Base-by-base conservation (phyloP, 1,140 invertebrate species). In the Neomicropteryx cornuta region DNA sequence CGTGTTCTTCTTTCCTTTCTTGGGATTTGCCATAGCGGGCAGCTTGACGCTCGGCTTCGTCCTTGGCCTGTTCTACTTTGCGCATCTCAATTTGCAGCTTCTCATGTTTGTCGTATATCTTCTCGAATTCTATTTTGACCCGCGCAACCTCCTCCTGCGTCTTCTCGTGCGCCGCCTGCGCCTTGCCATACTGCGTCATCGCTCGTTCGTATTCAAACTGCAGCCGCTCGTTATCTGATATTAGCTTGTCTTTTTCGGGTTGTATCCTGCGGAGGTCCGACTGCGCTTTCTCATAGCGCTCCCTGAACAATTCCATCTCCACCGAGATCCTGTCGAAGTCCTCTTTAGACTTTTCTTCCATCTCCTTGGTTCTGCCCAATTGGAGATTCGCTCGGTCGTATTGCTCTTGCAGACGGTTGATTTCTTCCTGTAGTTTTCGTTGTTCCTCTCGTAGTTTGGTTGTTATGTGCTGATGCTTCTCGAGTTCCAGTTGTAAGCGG, bases 291-390 rank as follows among this genome's bases (percentile, higher is more conserved):
- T 93, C 89, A 55, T 87, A 87, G 27, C 87, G 74, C 52, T 93
- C 89, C n/a, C 87, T 74, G 30, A 88, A 73, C 72, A 93, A 85
- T 56, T 87, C 82, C 3, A 87, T 60, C 51, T 89, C 86, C 30
- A 87, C 75, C 42, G 73, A 66, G 36, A 84, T 53, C 47, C 83
- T 72, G 49, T 92, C 88, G 41, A 91, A 70, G 47, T 91, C 87
- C 52, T 87, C 84, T 55, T 90, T 88, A 6, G 84, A 79, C 55
- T 93, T 92, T 45, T 93, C 89, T 67, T 94, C 90, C 47, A 80
- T 75, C 55, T 94, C 90, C 56, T 91, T 89, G 17, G 83, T 79
- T 48, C 89, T 73, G 34, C 77, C 79, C 1, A 93, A 65, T 53
- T 93, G 87, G 24, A 91, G 64, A 5, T 83, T 76, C 1, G 86